Percentiles rank a stretch among this genome's conserved stretches.
Evolutionary conservation across 2,888 invertebrate genomes (phyloP).

Genomic region (Xanthia icteritia): DNA sequence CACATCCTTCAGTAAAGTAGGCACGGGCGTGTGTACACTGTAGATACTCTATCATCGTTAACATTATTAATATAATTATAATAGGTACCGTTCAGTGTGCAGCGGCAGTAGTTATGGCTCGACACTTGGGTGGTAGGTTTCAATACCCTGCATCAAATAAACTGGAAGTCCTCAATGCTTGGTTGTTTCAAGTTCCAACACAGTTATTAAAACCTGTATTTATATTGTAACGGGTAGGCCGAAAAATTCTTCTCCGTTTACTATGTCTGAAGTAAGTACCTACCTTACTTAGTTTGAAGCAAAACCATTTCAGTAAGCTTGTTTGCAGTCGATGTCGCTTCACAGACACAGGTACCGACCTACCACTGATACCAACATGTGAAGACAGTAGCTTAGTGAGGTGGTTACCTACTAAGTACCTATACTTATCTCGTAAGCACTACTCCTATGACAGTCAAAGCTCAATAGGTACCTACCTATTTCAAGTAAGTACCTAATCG

Average conservation of each 20-base stretch:
- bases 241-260: not conserved
- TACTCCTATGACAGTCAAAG: not conserved
- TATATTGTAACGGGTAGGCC: too few relatives aligned
- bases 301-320: not conserved
- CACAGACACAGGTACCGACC: too few relatives aligned
- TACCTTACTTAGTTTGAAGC: too few relatives aligned
- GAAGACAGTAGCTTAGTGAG: too few relatives aligned
- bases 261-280: too few relatives aligned
- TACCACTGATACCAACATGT: too few relatives aligned
- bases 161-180: not conserved
- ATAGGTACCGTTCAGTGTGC: not conserved
- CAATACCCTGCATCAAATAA: not conserved
- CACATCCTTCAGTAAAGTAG: not conserved
- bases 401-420: too few relatives aligned
- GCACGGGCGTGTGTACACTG: not conserved
- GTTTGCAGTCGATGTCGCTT: not conserved
- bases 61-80: too few relatives aligned
- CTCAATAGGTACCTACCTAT: not conserved
- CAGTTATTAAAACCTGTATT: not conserved
- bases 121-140: not conserved
- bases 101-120: too few relatives aligned
- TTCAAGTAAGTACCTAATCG: not conserved
- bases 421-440: not conserved
- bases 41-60: too few relatives aligned
- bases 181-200: not conserved